Base-by-base conservation (phyloP, 2,888 invertebrate genomes). In the Drosophila cyrtoloma region DNA sequence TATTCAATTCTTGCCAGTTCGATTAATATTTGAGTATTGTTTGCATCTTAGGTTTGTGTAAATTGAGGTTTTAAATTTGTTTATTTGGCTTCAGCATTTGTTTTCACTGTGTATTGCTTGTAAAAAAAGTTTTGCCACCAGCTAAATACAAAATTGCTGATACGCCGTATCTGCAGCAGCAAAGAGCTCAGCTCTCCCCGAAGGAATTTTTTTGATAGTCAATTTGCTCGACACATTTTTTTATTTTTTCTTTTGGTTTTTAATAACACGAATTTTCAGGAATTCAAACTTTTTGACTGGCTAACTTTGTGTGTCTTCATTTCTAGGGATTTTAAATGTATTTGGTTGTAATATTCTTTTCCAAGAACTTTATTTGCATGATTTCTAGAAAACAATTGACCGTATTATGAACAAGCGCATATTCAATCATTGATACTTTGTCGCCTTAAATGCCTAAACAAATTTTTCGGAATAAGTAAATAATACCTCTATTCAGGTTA, bases 11-110 rank as follows among this genome's bases (percentile, higher is more conserved):
- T 59, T 73, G 59, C 53, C 79, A 73, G 50, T 65, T 62, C 73
- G 84, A 89, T 85, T 80, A 85, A 80, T 84, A 79, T 71, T 81
- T 74, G 70, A 86, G 65, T 68, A 57, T 51, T 75, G 71, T 78
- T 74, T 72, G 55, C 52, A 30, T 65, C 64, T 62, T 59, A 67
- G 64, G 61, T 65, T 66, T 51, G 57, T 22, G 44, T 19, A 55
- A 71, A 68, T 71, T 77, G 44, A 68, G 66, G 68, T 81, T 71
- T 58, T 39, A 28, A 39, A 59, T 65, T 60, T 10, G 14, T 51
- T 67, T 72, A 22, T 51, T 58, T 53, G n/a, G 12, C 22, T 30
- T 16, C 22, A 19, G 16, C 55, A 42, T 53, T 78, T 65, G 28
- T 37, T 63, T 68, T 55, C 12, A 26, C 37, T 32, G 42, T 22